phyloP scores from a whole-genome alignment of 1,140 invertebrate species.

The Anagrus nilaparvatae region DNA sequence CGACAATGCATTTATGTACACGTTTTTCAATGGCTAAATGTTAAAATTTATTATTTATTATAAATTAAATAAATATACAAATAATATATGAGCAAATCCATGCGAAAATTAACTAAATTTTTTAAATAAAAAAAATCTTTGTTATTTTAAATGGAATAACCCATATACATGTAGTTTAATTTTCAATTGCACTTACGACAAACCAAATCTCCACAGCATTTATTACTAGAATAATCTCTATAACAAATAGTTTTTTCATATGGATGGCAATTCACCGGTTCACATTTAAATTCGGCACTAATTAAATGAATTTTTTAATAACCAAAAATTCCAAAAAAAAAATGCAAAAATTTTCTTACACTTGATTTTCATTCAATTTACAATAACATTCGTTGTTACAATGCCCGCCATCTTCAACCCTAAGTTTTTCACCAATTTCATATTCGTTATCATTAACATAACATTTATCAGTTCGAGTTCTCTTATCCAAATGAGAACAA shows the following conservation, averaged over 20 bases:
- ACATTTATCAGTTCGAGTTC: not conserved
- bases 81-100: too few species aligned
- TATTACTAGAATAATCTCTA: too few species aligned
- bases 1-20: not conserved
- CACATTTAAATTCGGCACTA: not conserved
- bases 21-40: not conserved
- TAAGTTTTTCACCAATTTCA: not conserved
- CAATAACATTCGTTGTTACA: not conserved
- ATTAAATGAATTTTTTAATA: not conserved
- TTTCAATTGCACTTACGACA: not conserved
- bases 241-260: not conserved
- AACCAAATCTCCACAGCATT: not conserved
- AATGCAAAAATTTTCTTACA: not conserved
- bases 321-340: not conserved
- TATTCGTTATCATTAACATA: constrained; percentile 1
- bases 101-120: too few species aligned
- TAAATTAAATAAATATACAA: too few species aligned
- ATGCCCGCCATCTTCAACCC: not conserved
- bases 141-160: too few species aligned
- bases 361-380: not conserved
- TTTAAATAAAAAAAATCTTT: not conserved
- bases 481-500: too few species aligned
- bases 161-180: too few species aligned
- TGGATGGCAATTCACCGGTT: not conserved
- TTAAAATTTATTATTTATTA: too few species aligned